phyloP scores from a whole-genome alignment of 2,888 invertebrate species.

The Zygaena filipendulae region DNA sequence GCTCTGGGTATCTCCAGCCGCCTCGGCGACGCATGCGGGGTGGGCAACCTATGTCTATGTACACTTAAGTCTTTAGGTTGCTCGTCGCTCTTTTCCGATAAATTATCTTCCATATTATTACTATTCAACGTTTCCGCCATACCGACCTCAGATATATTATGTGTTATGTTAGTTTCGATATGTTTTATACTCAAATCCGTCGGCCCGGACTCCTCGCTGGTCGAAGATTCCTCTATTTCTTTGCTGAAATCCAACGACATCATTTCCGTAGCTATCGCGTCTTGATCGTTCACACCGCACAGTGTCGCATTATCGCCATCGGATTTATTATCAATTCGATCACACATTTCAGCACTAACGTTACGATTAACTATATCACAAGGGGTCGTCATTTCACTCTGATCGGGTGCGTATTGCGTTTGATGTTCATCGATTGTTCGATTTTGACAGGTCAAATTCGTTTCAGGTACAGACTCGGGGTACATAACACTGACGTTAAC shows the following conservation, averaged over 20 bases:
- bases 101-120: constrained; percentile 33
- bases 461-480: constrained; percentile 42
- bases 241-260: constrained; percentile 16
- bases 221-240: constrained; percentile 23
- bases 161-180: constrained; percentile 33
- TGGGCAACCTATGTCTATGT: constrained; percentile 60
- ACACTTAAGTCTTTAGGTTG: constrained; percentile 70
- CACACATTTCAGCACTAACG: constrained; percentile 16
- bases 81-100: constrained; percentile 61
- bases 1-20: constrained; percentile 66
- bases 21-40: constrained; percentile 52
- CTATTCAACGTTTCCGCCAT: constrained; percentile 30
- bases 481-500: constrained; percentile 31
- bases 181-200: constrained; percentile 67
- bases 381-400: constrained; percentile 25
- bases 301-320: constrained; percentile 16
- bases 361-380: no score
- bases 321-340: constrained; percentile 11
- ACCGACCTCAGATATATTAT: constrained; percentile 22
- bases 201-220: constrained; percentile 54
- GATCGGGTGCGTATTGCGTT: constrained; percentile 28
- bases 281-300: constrained; percentile 19
- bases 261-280: constrained; percentile 9
- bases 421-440: constrained; percentile 28
- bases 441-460: constrained; percentile 26